Percentiles rank a stretch among this genome's conserved stretches.
Conservation (phyloP, 2,113 vertebrate species). For the Zosterops hypoxanthus region DNA sequence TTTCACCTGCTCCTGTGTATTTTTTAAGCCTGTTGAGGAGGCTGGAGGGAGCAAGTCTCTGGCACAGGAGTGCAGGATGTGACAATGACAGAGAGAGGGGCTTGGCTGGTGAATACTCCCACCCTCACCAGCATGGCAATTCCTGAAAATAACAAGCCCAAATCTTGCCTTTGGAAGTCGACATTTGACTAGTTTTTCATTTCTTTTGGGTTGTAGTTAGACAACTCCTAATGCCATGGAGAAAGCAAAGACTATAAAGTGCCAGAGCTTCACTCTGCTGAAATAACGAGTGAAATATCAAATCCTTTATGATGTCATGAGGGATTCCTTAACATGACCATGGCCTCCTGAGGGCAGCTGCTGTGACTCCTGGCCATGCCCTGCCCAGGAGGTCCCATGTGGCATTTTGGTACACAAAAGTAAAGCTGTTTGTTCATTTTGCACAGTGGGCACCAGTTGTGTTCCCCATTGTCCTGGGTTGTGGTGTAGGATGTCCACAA, state of each 20-base stretch:
- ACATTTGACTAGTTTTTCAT: constrained; percentile 81
- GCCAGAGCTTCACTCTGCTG: constrained; percentile 72
- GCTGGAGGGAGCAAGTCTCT: neutral
- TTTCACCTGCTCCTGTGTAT: neutral
- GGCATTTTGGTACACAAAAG: neutral
- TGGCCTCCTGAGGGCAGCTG: neutral
- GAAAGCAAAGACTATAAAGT: constrained; percentile 72
- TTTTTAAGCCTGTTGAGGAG: neutral
- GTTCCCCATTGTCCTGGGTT: no score
- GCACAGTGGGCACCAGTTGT: neutral
- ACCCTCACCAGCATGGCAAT: no score
- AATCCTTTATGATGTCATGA: constrained; percentile 82
- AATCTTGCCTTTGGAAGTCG: constrained; percentile 35
- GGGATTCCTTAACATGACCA: constrained; percentile 76
- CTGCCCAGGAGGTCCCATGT: neutral
- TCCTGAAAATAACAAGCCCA: neutral
- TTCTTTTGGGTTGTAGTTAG: constrained; percentile 74
- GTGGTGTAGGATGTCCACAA: no score
- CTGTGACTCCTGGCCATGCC: neutral
- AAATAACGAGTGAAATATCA: constrained; percentile 82
- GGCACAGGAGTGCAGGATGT: neutral
- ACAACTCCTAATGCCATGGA: constrained; percentile 73
- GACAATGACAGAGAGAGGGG: neutral
- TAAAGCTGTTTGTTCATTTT: no score
- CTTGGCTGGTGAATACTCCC: neutral